These are phyloP conservation scores for Coelopa frigida DNA, from an alignment of 1,140 invertebrate species.

Conservation along the genomic window DNA sequence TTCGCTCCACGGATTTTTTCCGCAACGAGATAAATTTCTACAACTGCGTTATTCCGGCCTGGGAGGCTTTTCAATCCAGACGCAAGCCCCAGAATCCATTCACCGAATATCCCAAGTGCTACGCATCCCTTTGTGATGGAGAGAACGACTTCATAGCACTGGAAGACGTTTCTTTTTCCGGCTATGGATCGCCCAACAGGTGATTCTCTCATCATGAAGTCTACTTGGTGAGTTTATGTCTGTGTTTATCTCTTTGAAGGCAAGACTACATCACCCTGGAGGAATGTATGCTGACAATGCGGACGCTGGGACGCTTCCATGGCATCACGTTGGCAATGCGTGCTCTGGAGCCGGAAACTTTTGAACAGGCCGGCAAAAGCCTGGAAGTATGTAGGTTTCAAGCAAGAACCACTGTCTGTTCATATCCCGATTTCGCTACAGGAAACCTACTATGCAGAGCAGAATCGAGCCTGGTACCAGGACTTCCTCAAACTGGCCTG, in stretches of 20 bases:
- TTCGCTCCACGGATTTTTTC: slow-evolving; percentile 59
- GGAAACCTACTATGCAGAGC: slow-evolving; percentile 52
- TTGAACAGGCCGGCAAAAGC: slow-evolving; percentile 41
- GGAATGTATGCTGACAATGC: slow-evolving; percentile 47
- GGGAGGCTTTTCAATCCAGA: slow-evolving; percentile 48
- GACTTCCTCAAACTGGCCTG: slow-evolving; percentile 52
- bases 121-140: slow-evolving; percentile 52
- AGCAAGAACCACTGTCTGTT: not conserved
- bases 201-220: slow-evolving; percentile 17
- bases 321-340: slow-evolving; percentile 60
- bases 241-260: slow-evolving; percentile 11
- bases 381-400: slow-evolving; percentile 17
- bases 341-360: slow-evolving; percentile 54
- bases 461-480: slow-evolving; percentile 56
- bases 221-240: slow-evolving; percentile 1
- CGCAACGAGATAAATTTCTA: slow-evolving; percentile 62
- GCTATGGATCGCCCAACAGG: slow-evolving; percentile 45
- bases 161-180: slow-evolving; percentile 53
- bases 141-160: slow-evolving; percentile 58
- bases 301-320: slow-evolving; percentile 59
- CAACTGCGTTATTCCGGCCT: slow-evolving; percentile 49
- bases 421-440: not conserved
- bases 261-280: slow-evolving; percentile 32
- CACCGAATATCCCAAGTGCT: slow-evolving; percentile 49
- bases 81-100: slow-evolving; percentile 46